Evolutionary conservation across 2,888 invertebrate genomes (phyloP).

Genomic region (Stomorhina lunata): DNA sequence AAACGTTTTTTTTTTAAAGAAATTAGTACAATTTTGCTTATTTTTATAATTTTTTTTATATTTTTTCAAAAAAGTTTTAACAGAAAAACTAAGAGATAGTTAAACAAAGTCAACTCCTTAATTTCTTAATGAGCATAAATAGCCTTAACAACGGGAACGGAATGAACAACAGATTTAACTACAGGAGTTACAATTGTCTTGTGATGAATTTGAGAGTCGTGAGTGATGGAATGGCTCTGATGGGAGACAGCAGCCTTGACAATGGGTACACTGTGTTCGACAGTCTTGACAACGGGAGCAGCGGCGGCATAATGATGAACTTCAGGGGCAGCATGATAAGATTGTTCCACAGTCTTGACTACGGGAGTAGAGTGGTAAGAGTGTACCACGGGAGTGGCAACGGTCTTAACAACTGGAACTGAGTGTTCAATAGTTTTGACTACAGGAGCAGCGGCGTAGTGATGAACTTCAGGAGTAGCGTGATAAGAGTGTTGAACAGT

Average conservation of each 20-base stretch:
- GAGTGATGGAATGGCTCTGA: constrained; percentile 17
- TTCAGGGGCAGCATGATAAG: constrained; percentile 47
- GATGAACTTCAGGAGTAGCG: constrained; percentile 61
- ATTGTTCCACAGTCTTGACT: constrained; percentile 35
- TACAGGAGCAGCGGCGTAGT: constrained; percentile 38
- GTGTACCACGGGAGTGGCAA: constrained; percentile 65
- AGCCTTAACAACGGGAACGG: constrained; percentile 17
- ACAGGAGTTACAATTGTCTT: constrained; percentile 17
- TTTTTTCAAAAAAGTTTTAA: background rate
- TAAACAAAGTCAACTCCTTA: background rate
- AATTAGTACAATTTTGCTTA: background rate
- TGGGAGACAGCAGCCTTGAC: constrained; percentile 3
- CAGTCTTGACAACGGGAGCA: constrained; percentile 67
- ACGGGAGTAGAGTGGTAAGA: constrained; percentile 54
- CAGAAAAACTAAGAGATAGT: background rate
- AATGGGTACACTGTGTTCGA: constrained; percentile 32
- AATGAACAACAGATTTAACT: constrained; percentile 18
- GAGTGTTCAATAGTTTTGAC: background rate
- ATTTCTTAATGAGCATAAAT: constrained; percentile 7
- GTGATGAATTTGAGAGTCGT: constrained; percentile 21
- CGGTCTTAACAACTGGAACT: constrained; percentile 75
- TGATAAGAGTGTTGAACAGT: constrained; percentile 39
- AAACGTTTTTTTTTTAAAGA: background rate
- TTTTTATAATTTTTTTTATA: background rate
- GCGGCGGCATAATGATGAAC: constrained; percentile 51